These are phyloP conservation scores for Epinephelus awoara DNA, from an alignment of 2,797 vertebrate species.

Conservation along the genomic window DNA sequence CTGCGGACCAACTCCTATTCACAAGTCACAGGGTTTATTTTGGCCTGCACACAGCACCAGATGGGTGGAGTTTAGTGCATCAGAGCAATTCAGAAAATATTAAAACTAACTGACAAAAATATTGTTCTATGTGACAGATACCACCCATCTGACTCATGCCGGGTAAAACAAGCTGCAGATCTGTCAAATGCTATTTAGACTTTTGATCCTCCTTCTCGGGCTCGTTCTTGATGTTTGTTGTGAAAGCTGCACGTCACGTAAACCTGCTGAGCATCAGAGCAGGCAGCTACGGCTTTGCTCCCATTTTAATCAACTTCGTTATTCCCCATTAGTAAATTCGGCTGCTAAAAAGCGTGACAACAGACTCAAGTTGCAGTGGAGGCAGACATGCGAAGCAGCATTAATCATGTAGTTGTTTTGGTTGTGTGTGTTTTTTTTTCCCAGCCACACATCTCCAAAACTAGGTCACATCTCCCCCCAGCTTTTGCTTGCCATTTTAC, in stretches of 20 bases:
- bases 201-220: neutral
- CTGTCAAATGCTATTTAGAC: neutral
- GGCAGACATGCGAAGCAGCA: conserved; percentile 48
- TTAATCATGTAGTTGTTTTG: conserved; percentile 77
- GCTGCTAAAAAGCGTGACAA: conserved; percentile 20
- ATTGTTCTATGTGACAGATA: conserved; percentile 22
- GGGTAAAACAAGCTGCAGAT: conserved; percentile 9
- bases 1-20: conserved; percentile 25
- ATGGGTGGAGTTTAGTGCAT: conserved; percentile 39
- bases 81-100: conserved; percentile 17
- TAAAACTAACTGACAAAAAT: conserved; percentile 3
- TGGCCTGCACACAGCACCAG: conserved; percentile 29
- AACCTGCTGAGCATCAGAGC: conserved; percentile 15
- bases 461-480: conserved; percentile 69
- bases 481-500: conserved; percentile 55
- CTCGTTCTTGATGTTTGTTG: conserved; percentile 20
- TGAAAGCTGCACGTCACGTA: conserved; percentile 22
- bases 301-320: conserved; percentile 32
- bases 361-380: conserved; percentile 25
- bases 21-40: conserved; percentile 48
- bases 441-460: conserved; percentile 58
- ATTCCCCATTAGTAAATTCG: conserved; percentile 32
- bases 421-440: conserved; percentile 43
- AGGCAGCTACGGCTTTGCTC: neutral
- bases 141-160: conserved; percentile 1